Evolutionary conservation across 1,140 invertebrate genomes (phyloP), one percentile per base, ranked within the genome.

Genomic region (Drosophila parvula): DNA sequence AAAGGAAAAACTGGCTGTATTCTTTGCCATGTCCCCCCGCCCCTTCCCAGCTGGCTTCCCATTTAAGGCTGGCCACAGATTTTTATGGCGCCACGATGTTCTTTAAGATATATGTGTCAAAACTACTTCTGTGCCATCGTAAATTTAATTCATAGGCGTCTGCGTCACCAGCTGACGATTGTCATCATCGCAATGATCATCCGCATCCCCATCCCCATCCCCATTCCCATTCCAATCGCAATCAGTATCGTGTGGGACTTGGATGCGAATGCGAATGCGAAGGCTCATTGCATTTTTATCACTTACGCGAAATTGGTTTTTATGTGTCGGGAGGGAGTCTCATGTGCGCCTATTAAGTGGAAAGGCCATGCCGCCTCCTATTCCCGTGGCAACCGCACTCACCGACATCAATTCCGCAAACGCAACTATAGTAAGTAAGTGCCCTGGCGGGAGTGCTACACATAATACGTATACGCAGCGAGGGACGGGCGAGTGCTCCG

Each of bases 281-380:
- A 78, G 78, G 74, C 85, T 89, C 84, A 89, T 89, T 89, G 84
- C 84, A 89, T 89, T 89, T 89, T 89, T 89, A 89, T 89, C 84
- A 90, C 84, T 89, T 89, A 76, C 84, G 84, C 84, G 80, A 89
- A 89, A 89, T 89, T 89, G 84, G 85, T 84, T 89, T 89, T 89
- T 89, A 89, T 89, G 84, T 89, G 71, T 48, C 76, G 79, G 59
- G 79, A 61, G 79, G 59, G 79, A 61, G 83, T 55, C 84, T 78
- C 83, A 88, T 86, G 83, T 88, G 83, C 79, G 83, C 83, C 79
- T 89, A 88, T 88, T 83, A 89, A 89, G 78, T 88, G 81, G 86
- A 89, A 88, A 70, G 79, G 80, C 68, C 79, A 58, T 68, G 73
- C 62, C 79, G 77, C 79, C 64, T 65, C 57, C 78, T 57, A 48